Percentiles rank a stretch among this genome's conserved stretches.
phyloP scores from a whole-genome alignment of 2,888 invertebrate genomes.

The Linyphia triangularis region DNA sequence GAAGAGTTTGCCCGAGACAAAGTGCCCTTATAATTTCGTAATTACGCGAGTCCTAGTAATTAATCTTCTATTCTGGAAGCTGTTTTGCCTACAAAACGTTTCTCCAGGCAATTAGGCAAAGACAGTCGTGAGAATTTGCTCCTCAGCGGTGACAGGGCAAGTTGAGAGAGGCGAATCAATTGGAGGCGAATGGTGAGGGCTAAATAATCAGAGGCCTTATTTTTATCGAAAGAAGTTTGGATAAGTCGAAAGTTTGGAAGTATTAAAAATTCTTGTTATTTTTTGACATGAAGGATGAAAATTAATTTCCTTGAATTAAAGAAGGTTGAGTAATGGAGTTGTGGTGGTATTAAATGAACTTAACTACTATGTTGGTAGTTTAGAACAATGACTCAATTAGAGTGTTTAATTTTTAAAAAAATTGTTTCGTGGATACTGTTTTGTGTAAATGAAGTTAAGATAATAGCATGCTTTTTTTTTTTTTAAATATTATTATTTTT shows the following conservation, averaged over 20 bases:
- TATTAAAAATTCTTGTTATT: neutral
- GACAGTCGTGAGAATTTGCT: conserved; percentile 15
- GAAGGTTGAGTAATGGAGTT: conserved; percentile 7
- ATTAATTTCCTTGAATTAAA: conserved; percentile 22
- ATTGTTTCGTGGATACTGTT: too few relatives aligned
- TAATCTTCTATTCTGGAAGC: conserved; percentile 50
- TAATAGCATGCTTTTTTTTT: too few relatives aligned
- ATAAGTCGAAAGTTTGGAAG: neutral
- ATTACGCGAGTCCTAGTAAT: conserved; percentile 41
- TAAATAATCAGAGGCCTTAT: conserved; percentile 34
- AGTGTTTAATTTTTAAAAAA: neutral
- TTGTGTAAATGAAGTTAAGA: too few relatives aligned
- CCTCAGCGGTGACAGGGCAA: neutral
- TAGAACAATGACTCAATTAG: neutral
- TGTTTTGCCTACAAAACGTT: conserved; percentile 2
- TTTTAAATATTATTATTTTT: too few relatives aligned
- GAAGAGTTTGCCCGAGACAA: conserved; percentile 20
- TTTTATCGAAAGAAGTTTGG: conserved; percentile 49
- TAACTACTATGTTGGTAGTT: conserved; percentile 8
- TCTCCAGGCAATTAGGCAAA: conserved; percentile 45
- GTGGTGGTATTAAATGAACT: conserved; percentile 32
- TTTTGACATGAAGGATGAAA: neutral
- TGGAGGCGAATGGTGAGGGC: neutral
- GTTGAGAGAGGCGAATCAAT: conserved; percentile 16
- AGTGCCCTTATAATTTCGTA: conserved; percentile 65